Evolutionary conservation across 1,140 invertebrate species (phyloP).

Genomic region (Bombus sibiricus): DNA sequence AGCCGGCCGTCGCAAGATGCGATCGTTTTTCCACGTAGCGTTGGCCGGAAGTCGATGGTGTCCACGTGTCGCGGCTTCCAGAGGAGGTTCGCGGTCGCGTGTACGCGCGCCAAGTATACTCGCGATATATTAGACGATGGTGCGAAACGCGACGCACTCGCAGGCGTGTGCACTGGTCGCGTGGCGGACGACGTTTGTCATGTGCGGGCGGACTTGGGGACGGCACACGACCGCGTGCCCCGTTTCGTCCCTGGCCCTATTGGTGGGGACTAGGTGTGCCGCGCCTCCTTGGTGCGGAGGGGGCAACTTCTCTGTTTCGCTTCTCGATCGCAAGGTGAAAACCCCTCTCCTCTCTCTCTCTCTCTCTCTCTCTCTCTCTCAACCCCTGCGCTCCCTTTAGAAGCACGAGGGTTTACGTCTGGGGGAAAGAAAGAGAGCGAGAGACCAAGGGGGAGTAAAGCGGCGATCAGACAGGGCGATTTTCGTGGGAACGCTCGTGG

Average conservation of each 20-base stretch:
- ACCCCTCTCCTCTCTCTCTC: neutral
- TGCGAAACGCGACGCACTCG: conserved; percentile 49
- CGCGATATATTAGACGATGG: neutral
- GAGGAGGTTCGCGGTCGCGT: conserved; percentile 56
- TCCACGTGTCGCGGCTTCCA: conserved; percentile 59
- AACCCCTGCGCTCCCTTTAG: neutral
- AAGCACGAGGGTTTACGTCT: neutral
- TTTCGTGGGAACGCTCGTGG: conserved; percentile 81
- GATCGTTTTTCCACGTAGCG: neutral
- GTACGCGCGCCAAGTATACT: conserved; percentile 23
- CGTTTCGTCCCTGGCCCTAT: conserved; percentile 16
- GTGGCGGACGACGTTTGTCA: conserved; percentile 83
- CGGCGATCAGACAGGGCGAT: conserved; percentile 68
- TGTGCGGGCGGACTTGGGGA: conserved; percentile 77
- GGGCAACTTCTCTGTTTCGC: conserved; percentile 24
- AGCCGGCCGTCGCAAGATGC: neutral
- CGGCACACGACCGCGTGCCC: conserved; percentile 80
- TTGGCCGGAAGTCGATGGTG: conserved; percentile 33
- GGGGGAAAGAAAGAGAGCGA: neutral
- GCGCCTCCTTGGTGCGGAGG: conserved; percentile 24
- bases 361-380: neutral
- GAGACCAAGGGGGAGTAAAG: conserved; percentile 41
- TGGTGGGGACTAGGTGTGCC: conserved; percentile 63
- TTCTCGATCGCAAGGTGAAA: conserved; percentile 53
- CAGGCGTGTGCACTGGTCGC: conserved; percentile 81